phyloP scores from a whole-genome alignment of 2,888 invertebrate genomes.

The Theretra japonica region DNA sequence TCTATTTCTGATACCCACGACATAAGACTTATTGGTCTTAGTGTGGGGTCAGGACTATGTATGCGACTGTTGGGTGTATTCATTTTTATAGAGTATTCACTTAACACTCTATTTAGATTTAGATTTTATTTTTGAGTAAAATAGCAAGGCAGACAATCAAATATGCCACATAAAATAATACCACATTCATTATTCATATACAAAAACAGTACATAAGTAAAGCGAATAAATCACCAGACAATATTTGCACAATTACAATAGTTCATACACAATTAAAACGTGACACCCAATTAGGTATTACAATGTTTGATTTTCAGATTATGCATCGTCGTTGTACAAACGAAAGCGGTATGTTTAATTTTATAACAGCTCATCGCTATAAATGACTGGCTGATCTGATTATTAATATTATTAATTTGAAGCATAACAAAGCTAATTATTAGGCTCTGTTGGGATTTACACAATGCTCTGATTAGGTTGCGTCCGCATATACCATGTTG shows the following conservation, averaged over 20 bases:
- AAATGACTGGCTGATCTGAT: constrained; percentile 34
- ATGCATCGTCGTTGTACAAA: neutral
- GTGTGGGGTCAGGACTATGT: no score
- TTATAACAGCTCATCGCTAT: constrained; percentile 21
- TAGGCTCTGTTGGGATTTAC: constrained; percentile 44
- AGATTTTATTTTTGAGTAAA: no score
- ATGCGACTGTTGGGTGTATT: no score
- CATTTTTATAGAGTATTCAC: no score
- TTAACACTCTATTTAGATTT: no score
- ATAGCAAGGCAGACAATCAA: no score
- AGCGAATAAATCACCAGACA: neutral
- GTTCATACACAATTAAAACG: constrained; percentile 22
- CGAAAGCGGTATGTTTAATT: constrained; percentile 6
- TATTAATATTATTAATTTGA: constrained; percentile 58
- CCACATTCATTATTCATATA: no score
- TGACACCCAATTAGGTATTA: constrained; percentile 21
- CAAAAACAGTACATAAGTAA: neutral
- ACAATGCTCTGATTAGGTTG: constrained; percentile 53
- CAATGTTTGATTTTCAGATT: constrained; percentile 26
- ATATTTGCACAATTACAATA: constrained; percentile 13
- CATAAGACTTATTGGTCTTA: no score
- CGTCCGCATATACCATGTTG: constrained; percentile 43
- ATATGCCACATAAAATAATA: no score
- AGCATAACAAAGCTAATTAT: constrained; percentile 58
- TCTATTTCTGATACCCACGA: no score